Conservation (phyloP, 2,797 vertebrate genomes). For the Dryobates pubescens region DNA sequence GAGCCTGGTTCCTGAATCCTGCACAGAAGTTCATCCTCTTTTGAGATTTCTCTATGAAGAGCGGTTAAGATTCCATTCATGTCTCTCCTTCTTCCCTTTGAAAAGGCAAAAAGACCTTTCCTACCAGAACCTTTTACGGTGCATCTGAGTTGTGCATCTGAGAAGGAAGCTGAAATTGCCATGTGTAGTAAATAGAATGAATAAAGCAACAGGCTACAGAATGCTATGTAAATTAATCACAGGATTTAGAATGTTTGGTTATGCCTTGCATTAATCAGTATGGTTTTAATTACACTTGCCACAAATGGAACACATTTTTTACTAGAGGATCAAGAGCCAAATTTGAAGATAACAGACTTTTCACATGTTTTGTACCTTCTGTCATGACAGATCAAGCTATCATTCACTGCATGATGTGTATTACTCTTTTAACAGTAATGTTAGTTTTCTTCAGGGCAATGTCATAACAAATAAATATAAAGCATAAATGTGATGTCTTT, state of each 20-base stretch:
- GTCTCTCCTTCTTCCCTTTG: not conserved
- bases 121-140: not conserved
- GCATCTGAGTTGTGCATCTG: not conserved
- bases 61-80: rapidly evolving
- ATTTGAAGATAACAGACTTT: slow-evolving; percentile 50
- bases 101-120: not conserved
- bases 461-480: slow-evolving; percentile 71
- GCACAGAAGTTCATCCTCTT: not conserved
- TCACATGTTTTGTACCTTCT: slow-evolving; percentile 54
- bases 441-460: slow-evolving; percentile 65
- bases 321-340: slow-evolving; percentile 22
- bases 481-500: slow-evolving; percentile 54
- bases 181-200: not conserved
- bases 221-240: slow-evolving; percentile 20
- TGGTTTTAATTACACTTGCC: slow-evolving; percentile 50
- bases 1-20: not conserved
- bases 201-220: not conserved
- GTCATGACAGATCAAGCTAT: slow-evolving; percentile 57
- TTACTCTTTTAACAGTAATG: slow-evolving; percentile 52
- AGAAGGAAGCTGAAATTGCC: not conserved
- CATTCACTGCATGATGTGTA: not conserved
- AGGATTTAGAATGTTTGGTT: slow-evolving; percentile 46
- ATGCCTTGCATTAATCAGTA: slow-evolving; percentile 43
- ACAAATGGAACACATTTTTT: slow-evolving; percentile 34
- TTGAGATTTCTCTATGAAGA: not conserved